Conservation (phyloP, 2,888 invertebrate species). For the Athetis lepigone region DNA sequence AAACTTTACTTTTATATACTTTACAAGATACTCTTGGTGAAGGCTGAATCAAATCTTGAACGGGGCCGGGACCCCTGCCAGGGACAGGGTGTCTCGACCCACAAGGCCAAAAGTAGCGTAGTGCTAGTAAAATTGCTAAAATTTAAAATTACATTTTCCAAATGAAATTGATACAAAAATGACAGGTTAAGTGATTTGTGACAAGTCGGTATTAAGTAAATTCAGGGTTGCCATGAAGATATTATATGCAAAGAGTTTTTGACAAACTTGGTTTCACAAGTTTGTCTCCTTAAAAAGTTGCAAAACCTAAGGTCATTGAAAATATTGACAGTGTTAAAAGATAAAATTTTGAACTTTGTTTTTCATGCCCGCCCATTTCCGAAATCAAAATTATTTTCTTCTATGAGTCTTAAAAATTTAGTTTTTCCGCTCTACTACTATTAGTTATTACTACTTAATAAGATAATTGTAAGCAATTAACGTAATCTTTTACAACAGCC, state of each 20-base stretch:
- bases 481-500: too few relatives aligned
- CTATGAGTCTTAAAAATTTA: too few relatives aligned
- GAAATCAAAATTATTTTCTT: too few relatives aligned
- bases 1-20: background rate
- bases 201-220: background rate
- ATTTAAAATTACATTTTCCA: constrained; percentile 28
- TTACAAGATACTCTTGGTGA: background rate
- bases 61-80: background rate
- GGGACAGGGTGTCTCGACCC: constrained; percentile 3
- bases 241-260: constrained; percentile 28
- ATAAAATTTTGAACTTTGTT: too few relatives aligned
- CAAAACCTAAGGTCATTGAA: too few relatives aligned
- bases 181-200: constrained; percentile 13
- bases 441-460: too few relatives aligned
- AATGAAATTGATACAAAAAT: constrained; percentile 33
- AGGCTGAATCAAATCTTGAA: background rate
- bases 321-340: too few relatives aligned
- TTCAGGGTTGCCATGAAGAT: background rate
- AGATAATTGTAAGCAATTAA: too few relatives aligned
- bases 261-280: too few relatives aligned
- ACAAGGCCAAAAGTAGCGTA: constrained; percentile 33
- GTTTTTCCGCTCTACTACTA: too few relatives aligned
- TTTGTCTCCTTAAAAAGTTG: too few relatives aligned
- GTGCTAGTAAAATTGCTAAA: constrained; percentile 45
- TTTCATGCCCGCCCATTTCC: too few relatives aligned